Conservation (phyloP, 2,113 vertebrate species). For the Platichthys flesus region DNA sequence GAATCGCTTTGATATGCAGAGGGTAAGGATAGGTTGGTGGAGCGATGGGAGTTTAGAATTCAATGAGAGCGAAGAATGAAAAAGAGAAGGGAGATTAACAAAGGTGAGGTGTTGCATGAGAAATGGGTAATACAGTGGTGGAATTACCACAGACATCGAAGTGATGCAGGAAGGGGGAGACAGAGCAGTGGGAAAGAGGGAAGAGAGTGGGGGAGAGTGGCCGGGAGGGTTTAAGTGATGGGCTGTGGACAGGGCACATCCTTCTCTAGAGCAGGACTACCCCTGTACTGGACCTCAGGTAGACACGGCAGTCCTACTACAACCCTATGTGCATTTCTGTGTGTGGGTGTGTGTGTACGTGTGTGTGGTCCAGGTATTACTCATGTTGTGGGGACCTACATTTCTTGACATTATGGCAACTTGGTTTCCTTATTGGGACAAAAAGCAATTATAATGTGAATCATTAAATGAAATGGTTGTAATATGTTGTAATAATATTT, state of each 20-base stretch:
- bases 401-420: neutral
- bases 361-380: neutral
- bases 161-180: conserved; percentile 35
- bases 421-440: no score
- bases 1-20: conserved; percentile 54
- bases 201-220: conserved; percentile 6
- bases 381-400: no score
- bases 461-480: no score
- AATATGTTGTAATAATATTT: no score
- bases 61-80: conserved; percentile 38
- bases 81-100: conserved; percentile 64
- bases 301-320: conserved; percentile 59
- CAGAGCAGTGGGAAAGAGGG: conserved; percentile 27
- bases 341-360: neutral
- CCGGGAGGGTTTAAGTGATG: conserved; percentile 66
- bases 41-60: conserved; percentile 62
- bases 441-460: no score
- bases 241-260: conserved; percentile 56
- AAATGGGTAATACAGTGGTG: conserved; percentile 44
- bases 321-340: conserved; percentile 13
- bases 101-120: conserved; percentile 69
- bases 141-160: conserved; percentile 54
- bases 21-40: conserved; percentile 33
- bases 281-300: conserved; percentile 63
- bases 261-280: conserved; percentile 70